Evolutionary conservation across 2,113 vertebrate species (phyloP), one percentile per base, ranked within the genome.

Genomic region (Callospermophilus lateralis): DNA sequence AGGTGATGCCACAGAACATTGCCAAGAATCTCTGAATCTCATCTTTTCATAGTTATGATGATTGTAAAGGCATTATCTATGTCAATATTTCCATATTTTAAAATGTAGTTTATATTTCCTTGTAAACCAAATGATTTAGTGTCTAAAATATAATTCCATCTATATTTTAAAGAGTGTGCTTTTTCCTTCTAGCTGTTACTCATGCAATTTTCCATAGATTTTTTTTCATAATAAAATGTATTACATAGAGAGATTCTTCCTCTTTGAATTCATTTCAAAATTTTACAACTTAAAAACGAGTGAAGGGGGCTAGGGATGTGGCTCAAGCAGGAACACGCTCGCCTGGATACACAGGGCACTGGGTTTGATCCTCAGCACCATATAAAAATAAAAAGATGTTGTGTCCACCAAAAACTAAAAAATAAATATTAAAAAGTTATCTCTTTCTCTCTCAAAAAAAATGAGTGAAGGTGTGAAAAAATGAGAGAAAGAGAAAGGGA

Each of bases 201-300:
- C 10, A 28, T 39, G 30, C 45, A 39, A 63, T 83, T 28, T 91
- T 3, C 61, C 24, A 17, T 74, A 76, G 3, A 26, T 92, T 78
- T 13, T 93, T 96, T 93, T 96, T 90, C 32, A 45, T 30, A 86
- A 68, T 65, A 84, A 70, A 22, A 74, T 55, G 9, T 12, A 88
- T 1, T 26, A 70, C 48, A 86, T 10, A 91, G 32, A 17, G 48
- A 53, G 1, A 13, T 28, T n/a, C 34, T 55, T 58, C 10, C 7
- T 78, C 67, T 89, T 95, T 84, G 45, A 89, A 11, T 89, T 95
- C 24, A 30, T 32, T 28, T n/a, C 16, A 42, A 79, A 87, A 91
- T 48, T 70, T 73, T 51, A 87, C 20, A 63, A 61, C 53, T 89
- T 95, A 74, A 70, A 8, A 80, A 67, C 80, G 5, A 55, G 6